These are phyloP conservation scores for Myrmecobius fasciatus DNA, from an alignment of 2,113 vertebrate genomes.

Conservation along the genomic window DNA sequence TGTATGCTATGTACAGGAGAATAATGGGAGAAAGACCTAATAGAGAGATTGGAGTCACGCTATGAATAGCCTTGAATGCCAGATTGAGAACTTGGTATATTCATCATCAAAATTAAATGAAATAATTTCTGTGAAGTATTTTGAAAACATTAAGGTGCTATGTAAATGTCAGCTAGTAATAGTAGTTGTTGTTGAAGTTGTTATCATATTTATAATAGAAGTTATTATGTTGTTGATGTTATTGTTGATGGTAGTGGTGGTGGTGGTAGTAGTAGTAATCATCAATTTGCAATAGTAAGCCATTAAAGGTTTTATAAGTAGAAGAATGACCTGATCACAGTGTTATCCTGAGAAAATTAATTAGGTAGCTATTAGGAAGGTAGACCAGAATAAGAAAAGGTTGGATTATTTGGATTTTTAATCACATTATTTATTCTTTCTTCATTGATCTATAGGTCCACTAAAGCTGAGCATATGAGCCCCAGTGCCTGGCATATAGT, in stretches of 20 bases:
- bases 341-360: not conserved
- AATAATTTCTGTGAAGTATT: not conserved
- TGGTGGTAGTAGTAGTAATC: not conserved
- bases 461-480: not conserved
- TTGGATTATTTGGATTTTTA: not conserved
- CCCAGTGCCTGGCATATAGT: not conserved
- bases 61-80: not conserved
- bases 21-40: not conserved
- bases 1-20: not conserved
- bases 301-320: not conserved
- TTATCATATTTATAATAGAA: not conserved
- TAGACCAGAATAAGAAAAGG: not conserved
- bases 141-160: not conserved
- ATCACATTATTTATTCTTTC: slow-evolving; percentile 1
- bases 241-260: too few species aligned
- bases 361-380: not conserved
- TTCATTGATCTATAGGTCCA: not conserved
- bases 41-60: not conserved
- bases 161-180: not conserved
- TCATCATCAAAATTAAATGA: not conserved
- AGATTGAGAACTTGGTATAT: not conserved
- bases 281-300: not conserved
- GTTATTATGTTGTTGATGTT: too few species aligned
- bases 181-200: not conserved
- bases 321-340: not conserved